Percentiles rank a stretch among this genome's conserved stretches.
Evolutionary conservation across 92 coral and sea anemone species (phyloP).

Genomic region (Bergia puertoricense): DNA sequence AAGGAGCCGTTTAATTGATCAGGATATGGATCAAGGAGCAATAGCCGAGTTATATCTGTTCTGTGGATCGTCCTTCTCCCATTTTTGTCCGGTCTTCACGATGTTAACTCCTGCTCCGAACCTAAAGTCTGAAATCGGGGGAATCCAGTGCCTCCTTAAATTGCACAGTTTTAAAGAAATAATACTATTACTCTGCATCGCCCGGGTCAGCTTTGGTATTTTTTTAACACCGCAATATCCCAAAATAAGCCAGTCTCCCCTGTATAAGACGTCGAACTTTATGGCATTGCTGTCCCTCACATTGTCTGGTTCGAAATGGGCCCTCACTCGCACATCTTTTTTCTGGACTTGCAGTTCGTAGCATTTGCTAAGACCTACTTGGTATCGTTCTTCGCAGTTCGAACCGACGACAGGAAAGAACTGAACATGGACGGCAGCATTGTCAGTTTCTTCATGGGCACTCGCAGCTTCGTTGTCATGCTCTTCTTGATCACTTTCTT

Average conservation of each 20-base stretch:
- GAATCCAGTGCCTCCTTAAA: slow-evolving; percentile 47
- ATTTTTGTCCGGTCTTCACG: slow-evolving; percentile 45
- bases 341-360: slow-evolving; percentile 24
- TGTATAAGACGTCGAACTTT: slow-evolving; percentile 52
- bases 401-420: slow-evolving; percentile 55
- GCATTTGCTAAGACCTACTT: slow-evolving; percentile 45
- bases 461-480: slow-evolving; percentile 21
- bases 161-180: slow-evolving; percentile 11
- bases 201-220: slow-evolving; percentile 61
- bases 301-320: slow-evolving; percentile 55
- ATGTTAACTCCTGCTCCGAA: slow-evolving; percentile 48
- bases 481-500: slow-evolving; percentile 27
- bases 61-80: slow-evolving; percentile 60
- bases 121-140: slow-evolving; percentile 39
- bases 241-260: slow-evolving; percentile 49
- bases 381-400: slow-evolving; percentile 55
- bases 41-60: slow-evolving; percentile 54
- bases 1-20: slow-evolving; percentile 11
- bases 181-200: slow-evolving; percentile 28
- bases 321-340: slow-evolving; percentile 34
- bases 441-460: slow-evolving; percentile 10
- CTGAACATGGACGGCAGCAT: not conserved
- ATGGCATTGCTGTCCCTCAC: slow-evolving; percentile 54
- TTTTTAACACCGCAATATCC: slow-evolving; percentile 60
- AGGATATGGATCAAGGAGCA: not conserved